Evolutionary conservation across 2,113 vertebrate genomes (phyloP).

Genomic region (Saguinus imperator): DNA sequence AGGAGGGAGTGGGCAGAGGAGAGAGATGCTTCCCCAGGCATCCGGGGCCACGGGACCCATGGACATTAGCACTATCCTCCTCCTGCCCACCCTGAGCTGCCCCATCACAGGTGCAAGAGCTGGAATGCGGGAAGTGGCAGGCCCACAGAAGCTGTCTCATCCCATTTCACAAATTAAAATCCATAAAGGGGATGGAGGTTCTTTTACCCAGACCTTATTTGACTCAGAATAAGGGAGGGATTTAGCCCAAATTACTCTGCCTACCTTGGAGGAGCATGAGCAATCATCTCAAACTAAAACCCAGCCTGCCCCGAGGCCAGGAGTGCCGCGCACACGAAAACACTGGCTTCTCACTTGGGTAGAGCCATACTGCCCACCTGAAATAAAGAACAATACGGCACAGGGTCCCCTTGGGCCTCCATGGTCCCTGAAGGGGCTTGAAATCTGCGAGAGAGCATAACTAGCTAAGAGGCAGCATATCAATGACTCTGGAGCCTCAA

Average conservation of each 20-base stretch:
- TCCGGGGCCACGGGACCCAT: neutral
- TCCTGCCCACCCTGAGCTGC: too few species aligned
- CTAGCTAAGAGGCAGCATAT: neutral
- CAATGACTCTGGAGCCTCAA: neutral
- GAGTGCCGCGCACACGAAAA: neutral
- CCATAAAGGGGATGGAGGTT: neutral
- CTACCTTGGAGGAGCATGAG: neutral
- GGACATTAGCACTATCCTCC: accelerated
- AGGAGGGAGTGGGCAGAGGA: accelerated
- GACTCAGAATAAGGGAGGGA: neutral
- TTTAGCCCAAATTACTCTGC: neutral
- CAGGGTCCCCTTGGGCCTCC: neutral
- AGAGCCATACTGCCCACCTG: neutral
- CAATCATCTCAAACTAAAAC: neutral
- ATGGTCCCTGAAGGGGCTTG: neutral
- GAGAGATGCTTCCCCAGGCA: neutral
- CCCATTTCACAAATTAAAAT: neutral
- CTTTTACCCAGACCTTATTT: neutral
- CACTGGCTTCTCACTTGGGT: neutral
- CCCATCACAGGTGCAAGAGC: neutral
- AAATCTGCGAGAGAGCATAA: neutral
- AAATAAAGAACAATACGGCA: neutral
- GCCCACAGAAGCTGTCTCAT: neutral
- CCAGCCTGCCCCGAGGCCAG: neutral
- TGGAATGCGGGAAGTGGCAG: neutral